Percentiles rank a stretch among this genome's conserved stretches.
phyloP scores from a whole-genome alignment of 2,888 invertebrate genomes.

The Candidula unifasciata region DNA sequence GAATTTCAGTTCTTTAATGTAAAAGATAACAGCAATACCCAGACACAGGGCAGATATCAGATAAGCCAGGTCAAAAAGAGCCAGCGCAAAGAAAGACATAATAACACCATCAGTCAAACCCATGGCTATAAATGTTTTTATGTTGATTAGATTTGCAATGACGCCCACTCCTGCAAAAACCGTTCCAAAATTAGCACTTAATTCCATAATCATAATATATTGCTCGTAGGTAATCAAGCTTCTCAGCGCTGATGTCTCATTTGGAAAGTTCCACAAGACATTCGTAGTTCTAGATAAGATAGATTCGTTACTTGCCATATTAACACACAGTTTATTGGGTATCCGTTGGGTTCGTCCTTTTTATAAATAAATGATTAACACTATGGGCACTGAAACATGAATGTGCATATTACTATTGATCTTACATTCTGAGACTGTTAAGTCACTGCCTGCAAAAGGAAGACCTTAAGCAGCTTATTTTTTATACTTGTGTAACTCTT shows the following conservation, averaged over 20 bases:
- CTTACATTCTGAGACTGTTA: too few relatives aligned
- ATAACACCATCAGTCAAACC: constrained; percentile 25
- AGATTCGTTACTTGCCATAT: too few relatives aligned
- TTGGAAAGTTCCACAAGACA: too few relatives aligned
- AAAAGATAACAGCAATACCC: background rate
- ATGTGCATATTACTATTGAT: too few relatives aligned
- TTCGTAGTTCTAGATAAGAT: too few relatives aligned
- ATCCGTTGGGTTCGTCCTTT: too few relatives aligned
- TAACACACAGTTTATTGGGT: too few relatives aligned
- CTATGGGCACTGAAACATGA: too few relatives aligned
- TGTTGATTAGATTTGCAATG: constrained; percentile 6
- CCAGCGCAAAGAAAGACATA: background rate
- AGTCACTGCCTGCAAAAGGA: too few relatives aligned
- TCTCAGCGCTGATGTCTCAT: background rate
- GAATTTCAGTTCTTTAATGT: background rate
- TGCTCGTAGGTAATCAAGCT: background rate
- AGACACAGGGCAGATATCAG: background rate
- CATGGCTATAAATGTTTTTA: constrained; percentile 8
- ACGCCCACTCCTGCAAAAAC: background rate
- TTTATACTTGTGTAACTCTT: too few relatives aligned
- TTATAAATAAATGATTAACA: too few relatives aligned
- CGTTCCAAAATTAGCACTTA: background rate
- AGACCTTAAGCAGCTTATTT: too few relatives aligned
- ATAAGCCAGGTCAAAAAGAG: constrained; percentile 21
- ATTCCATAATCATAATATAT: background rate